phyloP scores from a whole-genome alignment of 2,797 vertebrate genomes.

The Natrix natrix region DNA sequence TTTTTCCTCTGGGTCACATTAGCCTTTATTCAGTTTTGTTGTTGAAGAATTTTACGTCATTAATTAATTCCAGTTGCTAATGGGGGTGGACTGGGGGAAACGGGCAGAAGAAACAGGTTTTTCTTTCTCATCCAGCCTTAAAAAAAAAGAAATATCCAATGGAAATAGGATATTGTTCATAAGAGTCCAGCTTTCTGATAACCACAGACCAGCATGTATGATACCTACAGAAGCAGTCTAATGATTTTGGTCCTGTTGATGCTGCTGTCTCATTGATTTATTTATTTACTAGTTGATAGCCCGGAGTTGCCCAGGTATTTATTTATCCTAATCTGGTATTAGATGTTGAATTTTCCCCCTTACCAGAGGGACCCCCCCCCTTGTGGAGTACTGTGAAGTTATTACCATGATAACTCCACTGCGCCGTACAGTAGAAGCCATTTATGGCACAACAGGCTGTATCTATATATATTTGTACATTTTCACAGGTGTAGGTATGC shows the following conservation, averaged over 20 bases:
- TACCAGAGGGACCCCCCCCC: no score
- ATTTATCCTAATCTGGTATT: no score
- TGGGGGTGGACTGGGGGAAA: background rate
- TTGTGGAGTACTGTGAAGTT: no score
- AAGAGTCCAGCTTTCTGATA: conserved; percentile 14
- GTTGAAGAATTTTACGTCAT: background rate
- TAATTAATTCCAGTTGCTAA: background rate
- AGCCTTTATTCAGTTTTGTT: conserved; percentile 4
- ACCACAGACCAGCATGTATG: background rate
- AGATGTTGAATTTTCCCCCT: no score
- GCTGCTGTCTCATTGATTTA: background rate
- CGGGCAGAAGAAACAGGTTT: background rate
- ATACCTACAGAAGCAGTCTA: background rate
- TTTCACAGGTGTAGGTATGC: no score
- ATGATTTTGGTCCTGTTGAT: background rate
- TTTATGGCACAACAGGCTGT: no score
- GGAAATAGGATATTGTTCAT: background rate
- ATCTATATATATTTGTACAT: no score
- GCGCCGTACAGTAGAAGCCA: no score
- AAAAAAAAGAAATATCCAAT: background rate
- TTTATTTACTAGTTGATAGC: background rate
- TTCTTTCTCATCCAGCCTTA: conserved; percentile 11
- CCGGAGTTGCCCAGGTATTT: no score
- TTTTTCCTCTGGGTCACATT: background rate
- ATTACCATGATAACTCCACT: no score